phyloP scores from a whole-genome alignment of 2,113 vertebrate species.

The Pantherophis guttatus region DNA sequence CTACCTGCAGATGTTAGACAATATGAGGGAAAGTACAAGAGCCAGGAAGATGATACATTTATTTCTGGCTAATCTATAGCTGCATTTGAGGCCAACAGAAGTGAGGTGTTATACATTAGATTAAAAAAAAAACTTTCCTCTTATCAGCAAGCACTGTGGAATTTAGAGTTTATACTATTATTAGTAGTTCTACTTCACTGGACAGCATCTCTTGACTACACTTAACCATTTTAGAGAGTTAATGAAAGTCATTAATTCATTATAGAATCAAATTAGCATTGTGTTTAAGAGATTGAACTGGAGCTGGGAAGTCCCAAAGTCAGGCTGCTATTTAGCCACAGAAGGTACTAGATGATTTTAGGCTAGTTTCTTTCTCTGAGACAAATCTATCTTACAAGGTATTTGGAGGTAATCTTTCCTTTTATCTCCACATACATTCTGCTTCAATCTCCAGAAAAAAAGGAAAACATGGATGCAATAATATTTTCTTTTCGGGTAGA shows the following conservation, averaged over 20 bases:
- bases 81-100: background rate
- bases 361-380: background rate
- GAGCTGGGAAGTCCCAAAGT: background rate
- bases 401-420: background rate
- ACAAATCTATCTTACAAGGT: background rate
- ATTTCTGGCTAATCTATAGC: background rate
- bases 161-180: slow-evolving; percentile 50
- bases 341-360: background rate
- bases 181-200: slow-evolving; percentile 6
- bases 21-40: background rate
- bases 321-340: background rate
- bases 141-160: slow-evolving; percentile 5
- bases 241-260: background rate
- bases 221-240: background rate
- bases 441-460: background rate
- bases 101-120: background rate
- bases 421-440: background rate
- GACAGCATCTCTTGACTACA: background rate
- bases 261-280: background rate
- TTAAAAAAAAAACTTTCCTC: slow-evolving; percentile 13
- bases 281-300: background rate
- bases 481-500: background rate
- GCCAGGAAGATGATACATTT: background rate
- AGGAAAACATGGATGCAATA: background rate
- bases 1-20: background rate